Percentiles rank a stretch among this genome's conserved stretches.
Conservation (phyloP, 2,888 invertebrate genomes). For the Itoplectis maculator region DNA sequence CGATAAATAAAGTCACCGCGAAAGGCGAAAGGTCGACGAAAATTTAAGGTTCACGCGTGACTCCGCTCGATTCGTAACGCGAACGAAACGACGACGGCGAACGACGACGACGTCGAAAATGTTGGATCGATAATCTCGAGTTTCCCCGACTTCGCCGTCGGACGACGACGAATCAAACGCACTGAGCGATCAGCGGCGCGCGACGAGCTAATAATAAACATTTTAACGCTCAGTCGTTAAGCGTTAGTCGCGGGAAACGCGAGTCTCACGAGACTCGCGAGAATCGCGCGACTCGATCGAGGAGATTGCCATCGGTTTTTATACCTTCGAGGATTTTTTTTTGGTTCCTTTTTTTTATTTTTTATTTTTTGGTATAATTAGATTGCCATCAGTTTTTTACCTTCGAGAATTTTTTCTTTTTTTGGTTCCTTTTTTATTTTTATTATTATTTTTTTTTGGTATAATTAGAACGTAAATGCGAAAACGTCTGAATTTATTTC, state of each 20-base stretch:
- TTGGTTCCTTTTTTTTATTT: not conserved
- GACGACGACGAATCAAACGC: constrained; percentile 55
- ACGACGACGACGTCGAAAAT: constrained; percentile 2
- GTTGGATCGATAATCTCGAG: constrained; percentile 62
- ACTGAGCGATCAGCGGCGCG: not conserved
- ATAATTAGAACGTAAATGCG: not conserved
- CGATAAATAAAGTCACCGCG: not conserved
- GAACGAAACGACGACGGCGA: constrained; percentile 12
- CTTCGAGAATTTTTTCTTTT: no score
- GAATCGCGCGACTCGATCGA: not conserved
- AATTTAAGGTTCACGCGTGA: constrained; percentile 31
- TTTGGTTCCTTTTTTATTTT: not conserved
- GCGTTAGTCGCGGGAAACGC: constrained; percentile 1
- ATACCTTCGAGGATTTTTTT: not conserved
- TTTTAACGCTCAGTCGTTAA: constrained; percentile 42
- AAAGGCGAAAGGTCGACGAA: constrained; percentile 46
- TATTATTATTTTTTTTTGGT: not conserved
- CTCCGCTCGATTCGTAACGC: constrained; percentile 18
- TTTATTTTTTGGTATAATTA: no score
- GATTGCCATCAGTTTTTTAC: no score
- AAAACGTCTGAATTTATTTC: not conserved
- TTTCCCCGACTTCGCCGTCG: constrained; percentile 29
- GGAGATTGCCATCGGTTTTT: not conserved
- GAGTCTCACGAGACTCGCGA: no score
- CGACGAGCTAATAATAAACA: constrained; percentile 49